Evolutionary conservation across 37 sponge, comb jelly and placozoan species (phyloP), one percentile per base, ranked within the genome.

Genomic region (Spongia lamella): DNA sequence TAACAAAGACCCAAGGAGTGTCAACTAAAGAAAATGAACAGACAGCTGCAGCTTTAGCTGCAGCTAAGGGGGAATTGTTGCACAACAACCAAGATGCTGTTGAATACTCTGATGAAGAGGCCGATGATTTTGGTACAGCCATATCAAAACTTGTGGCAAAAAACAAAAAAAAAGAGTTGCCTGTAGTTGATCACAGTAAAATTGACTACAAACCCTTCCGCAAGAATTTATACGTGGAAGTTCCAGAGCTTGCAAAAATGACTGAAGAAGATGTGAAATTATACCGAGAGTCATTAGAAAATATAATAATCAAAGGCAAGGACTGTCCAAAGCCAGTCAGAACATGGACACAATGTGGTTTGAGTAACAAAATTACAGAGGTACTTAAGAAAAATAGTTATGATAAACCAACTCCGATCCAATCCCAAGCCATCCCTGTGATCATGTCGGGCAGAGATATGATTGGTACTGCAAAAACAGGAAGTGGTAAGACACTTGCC

Each of bases 401-500:
- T 56, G 95, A 89, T 70, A 83, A 84, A 22, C 99, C 99, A 1
- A 98, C 99, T 38, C 99, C 99, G 0, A 94, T 98, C 51, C 99
- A 98, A 59, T 67, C 95, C 11, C 96, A 95, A 59, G 93, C 99
- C 50, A 92, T 98, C 9, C 99, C 99, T 47, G 91, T 84, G 3
- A 81, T 94, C 80, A 98, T 98, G 99, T 92, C 90, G 3, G 99
- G 99, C 2, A 63, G 93, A 40, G 95, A 98, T 75, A 19, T 94
- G 38, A 94, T 98, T 25, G 99, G 98, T 20, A 94, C 94, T 26
- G 99, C 99, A 3, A 86, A 87, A 50, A 98, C 99, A 20, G 99
- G 99, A 1, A 98, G 99, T 81, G 99, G 99, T 19, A 98, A 98
- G 49, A 98, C 99, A 16, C 82, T 98, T 16, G 95, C 99, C 9